phyloP scores from a whole-genome alignment of 2,797 vertebrate genomes.

The Melopsittacus undulatus region DNA sequence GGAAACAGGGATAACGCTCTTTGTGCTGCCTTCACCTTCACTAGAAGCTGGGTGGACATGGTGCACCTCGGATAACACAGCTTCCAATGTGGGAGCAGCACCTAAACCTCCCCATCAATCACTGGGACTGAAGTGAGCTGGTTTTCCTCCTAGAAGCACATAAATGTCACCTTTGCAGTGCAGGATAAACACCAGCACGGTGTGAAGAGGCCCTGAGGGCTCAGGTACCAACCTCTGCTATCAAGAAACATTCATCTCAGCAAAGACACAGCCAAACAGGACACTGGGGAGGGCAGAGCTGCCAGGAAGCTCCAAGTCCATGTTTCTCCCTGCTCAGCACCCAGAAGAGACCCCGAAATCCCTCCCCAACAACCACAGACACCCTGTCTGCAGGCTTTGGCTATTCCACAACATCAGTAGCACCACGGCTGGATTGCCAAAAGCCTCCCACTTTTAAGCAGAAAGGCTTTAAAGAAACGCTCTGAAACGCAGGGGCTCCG shows the following conservation, averaged over 20 bases:
- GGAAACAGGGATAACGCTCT: neutral
- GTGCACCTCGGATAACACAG: neutral
- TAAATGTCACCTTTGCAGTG: neutral
- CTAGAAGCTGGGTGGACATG: neutral
- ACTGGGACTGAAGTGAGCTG: neutral
- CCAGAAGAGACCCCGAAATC: neutral
- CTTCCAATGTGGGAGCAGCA: neutral
- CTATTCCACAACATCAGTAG: neutral
- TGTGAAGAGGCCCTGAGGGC: neutral
- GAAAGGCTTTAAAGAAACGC: neutral
- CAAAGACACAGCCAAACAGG: neutral
- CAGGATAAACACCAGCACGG: neutral
- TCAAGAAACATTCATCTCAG: neutral
- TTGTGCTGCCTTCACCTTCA: neutral
- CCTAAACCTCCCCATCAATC: neutral
- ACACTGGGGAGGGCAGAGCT: accelerated
- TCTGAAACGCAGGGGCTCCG: neutral
- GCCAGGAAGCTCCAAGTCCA: neutral
- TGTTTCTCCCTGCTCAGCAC: neutral
- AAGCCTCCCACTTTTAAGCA: neutral
- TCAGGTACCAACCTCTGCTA: neutral
- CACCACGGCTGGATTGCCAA: neutral
- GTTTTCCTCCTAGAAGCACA: neutral
- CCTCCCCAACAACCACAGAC: neutral
- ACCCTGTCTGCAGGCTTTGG: neutral